A percentile compares a stretch with the other conserved stretches of the same genome.
Evolutionary conservation across 30 jellyfish, hydroid and myxozoan genomes (phyloP).

Genomic region (Aurelia sp.): DNA sequence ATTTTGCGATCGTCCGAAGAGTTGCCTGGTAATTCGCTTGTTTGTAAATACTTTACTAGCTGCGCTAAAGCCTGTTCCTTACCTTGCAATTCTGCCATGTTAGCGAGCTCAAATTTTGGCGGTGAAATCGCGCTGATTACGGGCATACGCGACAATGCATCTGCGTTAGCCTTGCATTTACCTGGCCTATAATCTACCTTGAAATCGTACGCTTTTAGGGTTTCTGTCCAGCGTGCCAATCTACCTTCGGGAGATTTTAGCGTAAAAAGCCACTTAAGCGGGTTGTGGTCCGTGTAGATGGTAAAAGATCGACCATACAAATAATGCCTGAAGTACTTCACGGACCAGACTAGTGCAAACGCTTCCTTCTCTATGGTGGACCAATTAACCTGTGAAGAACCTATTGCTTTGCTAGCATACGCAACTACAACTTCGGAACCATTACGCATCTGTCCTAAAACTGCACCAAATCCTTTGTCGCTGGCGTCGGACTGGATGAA

Average conservation of each 20-base stretch:
- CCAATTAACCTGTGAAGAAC: slow-evolving; percentile 1
- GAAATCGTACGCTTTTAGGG: slow-evolving; percentile 56
- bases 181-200: slow-evolving; percentile 75
- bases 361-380: slow-evolving; percentile 66
- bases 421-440: slow-evolving; percentile 49
- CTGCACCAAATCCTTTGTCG: slow-evolving; percentile 58
- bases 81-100: slow-evolving; percentile 43
- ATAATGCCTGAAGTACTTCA: slow-evolving; percentile 41
- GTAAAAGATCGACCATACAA: slow-evolving; percentile 62
- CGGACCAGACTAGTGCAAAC: slow-evolving; percentile 59
- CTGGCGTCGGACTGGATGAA: slow-evolving; percentile 53
- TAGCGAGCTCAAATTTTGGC: slow-evolving; percentile 40
- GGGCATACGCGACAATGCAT: slow-evolving; percentile 69
- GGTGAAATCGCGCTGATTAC: slow-evolving; percentile 26
- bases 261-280: slow-evolving; percentile 54
- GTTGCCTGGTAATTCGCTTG: slow-evolving; percentile 50
- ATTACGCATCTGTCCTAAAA: slow-evolving; percentile 42
- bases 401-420: slow-evolving; percentile 44
- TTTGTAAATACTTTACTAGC: slow-evolving; percentile 20
- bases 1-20: slow-evolving; percentile 60
- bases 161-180: slow-evolving; percentile 56
- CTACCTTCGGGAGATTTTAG: slow-evolving; percentile 19
- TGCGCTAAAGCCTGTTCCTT: slow-evolving; percentile 47
- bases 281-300: slow-evolving; percentile 68
- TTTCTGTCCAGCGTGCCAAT: slow-evolving; percentile 39